Evolutionary conservation across 2,797 vertebrate genomes (phyloP).

Genomic region (Myripristis jacobus): DNA sequence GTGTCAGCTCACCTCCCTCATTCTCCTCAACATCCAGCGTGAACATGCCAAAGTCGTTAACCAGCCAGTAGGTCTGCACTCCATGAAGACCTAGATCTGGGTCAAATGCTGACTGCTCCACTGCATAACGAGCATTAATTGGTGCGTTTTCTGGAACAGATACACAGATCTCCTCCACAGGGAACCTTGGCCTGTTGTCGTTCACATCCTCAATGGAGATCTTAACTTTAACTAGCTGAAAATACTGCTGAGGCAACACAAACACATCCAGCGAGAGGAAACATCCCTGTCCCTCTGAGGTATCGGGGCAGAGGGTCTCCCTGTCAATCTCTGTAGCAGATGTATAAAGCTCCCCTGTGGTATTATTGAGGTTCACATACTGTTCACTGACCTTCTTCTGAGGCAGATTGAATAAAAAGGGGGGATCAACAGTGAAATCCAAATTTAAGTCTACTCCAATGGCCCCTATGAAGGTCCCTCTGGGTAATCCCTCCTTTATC

Average conservation of each 20-base stretch:
- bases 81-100: constrained; percentile 89
- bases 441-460: constrained; percentile 90
- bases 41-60: constrained; percentile 93
- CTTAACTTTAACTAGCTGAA: constrained; percentile 96
- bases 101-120: constrained; percentile 94
- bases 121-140: constrained; percentile 90
- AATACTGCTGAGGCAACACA: constrained; percentile 95
- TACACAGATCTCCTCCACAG: constrained; percentile 87
- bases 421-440: constrained; percentile 81
- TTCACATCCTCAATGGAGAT: constrained; percentile 94
- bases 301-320: constrained; percentile 89
- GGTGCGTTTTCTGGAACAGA: constrained; percentile 93
- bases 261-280: constrained; percentile 93
- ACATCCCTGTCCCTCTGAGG: constrained; percentile 81
- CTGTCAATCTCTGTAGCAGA: constrained; percentile 92
- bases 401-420: constrained; percentile 91
- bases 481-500: constrained; percentile 94
- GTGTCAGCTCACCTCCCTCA: constrained; percentile 93
- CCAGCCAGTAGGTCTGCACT: constrained; percentile 95
- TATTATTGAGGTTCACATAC: constrained; percentile 92
- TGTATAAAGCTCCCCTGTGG: constrained; percentile 91
- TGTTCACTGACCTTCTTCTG: constrained; percentile 88
- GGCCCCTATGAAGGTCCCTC: constrained; percentile 92
- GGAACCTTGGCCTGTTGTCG: constrained; percentile 93
- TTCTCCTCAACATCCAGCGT: constrained; percentile 97